Base-by-base conservation (phyloP, 1,140 invertebrate genomes). In the Oryctes rhinoceros region DNA sequence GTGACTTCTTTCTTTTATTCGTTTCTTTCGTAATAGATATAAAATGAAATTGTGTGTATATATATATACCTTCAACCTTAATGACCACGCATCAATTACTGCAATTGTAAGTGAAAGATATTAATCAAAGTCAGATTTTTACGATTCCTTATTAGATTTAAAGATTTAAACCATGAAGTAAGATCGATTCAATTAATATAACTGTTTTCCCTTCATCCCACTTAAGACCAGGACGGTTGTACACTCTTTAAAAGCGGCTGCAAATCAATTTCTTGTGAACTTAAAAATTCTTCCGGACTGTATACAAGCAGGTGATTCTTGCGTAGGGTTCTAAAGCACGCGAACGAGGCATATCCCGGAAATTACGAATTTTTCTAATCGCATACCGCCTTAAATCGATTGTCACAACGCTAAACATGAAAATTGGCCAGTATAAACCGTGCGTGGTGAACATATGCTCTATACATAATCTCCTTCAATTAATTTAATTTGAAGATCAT, bases 111-210 rank as follows among this genome's bases (percentile, higher is more conserved):
- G 53, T 20, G 53, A 62, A 62, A 67, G 65, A 35, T 67, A 67
- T 67, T 67, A 67, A 67, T 67, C 65, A 67, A 67, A 67, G 65
- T 67, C 65, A 35, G 5, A 18, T 67, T 67, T 24, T 35, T 53
- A 11, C 24, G 24, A 30, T 30, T 30, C 24, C 24, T 30, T 30
- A 30, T 30, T 30, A 30, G 24, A 30, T 30, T 30, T 30, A 30
- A 30, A 30, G 24, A 30, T 15, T 7, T 53, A 13, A 53, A 15
- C 49, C n/a, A 53, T 18, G 13, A 53, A 53, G 39, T 44, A 44
- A 44, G 39, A 44, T 44, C 39, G 39, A 4, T 44, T 44, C 24
- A 30, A 30, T 30, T 30, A 30, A 30, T 30, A 30, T 30, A 30
- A 30, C 24, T 30, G 24, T 30, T 30, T 30, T 30, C 24, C 24